Conservation (phyloP, 2,888 invertebrate genomes). For the Globia sparganii region DNA sequence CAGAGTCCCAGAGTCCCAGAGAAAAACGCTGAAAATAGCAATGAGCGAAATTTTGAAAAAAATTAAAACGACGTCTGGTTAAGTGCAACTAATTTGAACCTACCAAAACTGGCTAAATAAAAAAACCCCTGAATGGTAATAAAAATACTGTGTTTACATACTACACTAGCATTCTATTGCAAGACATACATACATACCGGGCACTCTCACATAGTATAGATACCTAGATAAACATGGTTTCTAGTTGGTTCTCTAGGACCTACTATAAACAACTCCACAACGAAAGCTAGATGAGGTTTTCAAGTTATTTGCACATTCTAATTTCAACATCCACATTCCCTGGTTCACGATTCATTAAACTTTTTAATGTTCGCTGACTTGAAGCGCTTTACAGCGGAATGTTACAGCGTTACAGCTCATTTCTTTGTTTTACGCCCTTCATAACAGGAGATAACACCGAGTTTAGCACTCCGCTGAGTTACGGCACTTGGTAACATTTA, state of each 20-base stretch:
- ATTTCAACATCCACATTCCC: conserved; percentile 16
- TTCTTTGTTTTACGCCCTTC: conserved; percentile 38
- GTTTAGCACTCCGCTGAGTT: conserved; percentile 29
- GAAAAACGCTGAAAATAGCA: neutral
- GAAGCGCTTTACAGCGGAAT: conserved; percentile 31
- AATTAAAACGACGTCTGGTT: too few relatives aligned
- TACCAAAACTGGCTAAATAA: neutral
- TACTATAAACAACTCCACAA: neutral
- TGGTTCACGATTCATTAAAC: conserved; percentile 32
- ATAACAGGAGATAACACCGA: conserved; percentile 40
- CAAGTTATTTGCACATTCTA: conserved; percentile 10
- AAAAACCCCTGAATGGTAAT: neutral
- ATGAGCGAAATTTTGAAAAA: neutral
- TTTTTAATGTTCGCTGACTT: conserved; percentile 30
- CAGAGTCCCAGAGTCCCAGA: too few relatives aligned
- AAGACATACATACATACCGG: neutral
- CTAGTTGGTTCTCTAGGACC: neutral
- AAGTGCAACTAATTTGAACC: neutral
- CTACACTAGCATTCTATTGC: neutral
- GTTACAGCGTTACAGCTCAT: conserved; percentile 37
- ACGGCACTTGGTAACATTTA: conserved; percentile 30
- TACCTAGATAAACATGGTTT: neutral
- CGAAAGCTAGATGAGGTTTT: neutral
- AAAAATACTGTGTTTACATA: too few relatives aligned
- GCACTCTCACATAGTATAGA: neutral